Evolutionary conservation across 1,140 invertebrate genomes (phyloP), one percentile per base, ranked within the genome.

Genomic region (Pectinophora gossypiella): DNA sequence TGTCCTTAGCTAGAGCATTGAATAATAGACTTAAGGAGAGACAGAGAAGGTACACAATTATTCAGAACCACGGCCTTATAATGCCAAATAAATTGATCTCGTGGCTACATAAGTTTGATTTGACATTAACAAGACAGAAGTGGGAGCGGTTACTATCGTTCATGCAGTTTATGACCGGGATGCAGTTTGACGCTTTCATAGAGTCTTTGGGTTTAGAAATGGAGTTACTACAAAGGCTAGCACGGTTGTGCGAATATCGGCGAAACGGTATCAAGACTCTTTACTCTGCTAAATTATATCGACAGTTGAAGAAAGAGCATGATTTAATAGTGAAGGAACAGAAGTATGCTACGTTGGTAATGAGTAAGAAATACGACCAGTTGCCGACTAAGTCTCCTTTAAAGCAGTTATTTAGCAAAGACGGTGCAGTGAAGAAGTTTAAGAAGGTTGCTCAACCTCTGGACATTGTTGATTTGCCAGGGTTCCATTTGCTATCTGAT

Each of bases 21-120:
- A 93, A 94, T 64, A 90, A 90, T 38, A 88, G 93, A 61, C 76
- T 96, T 15, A 90, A 81, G 63, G 95, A 97, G 75, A 88, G 96
- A 23, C 78, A 89, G 45, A 87, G 93, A 50, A 85, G 94, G 36
- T 94, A 93, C 60, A 90, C 83, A 59, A 91, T 97, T 18, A 92
- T 97, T 44, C 88, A 91, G 18, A 81, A 93, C 40, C 95, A 96
- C 87, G 96, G 96, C 0, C 84, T 98, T 0, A 93, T 97, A 32
- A 90, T 94, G 62, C 82, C 92, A 6, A 91, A 91, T 55, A 93
- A 92, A 84, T 85, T 90, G 6, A 70, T 89, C 3, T 87, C 89
- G 3, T 92, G 90, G 87, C 61, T 93, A 32, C 90, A 91, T 40
- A 89, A 90, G 59, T 95, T 92, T 82, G 91, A 94, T 62, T 67